These are phyloP conservation scores for Tenthredo notha DNA, from an alignment of 2,888 invertebrate genomes.

Conservation along the genomic window DNA sequence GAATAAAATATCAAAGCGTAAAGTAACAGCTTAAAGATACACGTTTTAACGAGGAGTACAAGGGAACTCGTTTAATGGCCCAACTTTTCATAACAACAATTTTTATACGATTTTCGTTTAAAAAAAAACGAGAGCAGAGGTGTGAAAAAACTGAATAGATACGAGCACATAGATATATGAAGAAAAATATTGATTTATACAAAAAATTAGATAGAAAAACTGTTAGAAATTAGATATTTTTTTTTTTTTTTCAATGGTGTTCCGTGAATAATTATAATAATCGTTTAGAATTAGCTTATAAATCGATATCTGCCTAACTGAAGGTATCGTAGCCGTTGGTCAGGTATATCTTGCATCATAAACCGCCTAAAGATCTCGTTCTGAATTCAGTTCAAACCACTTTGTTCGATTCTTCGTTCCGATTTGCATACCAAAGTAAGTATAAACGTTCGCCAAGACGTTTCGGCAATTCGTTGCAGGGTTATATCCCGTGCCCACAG, in stretches of 20 bases:
- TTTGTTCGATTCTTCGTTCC: conserved; percentile 29
- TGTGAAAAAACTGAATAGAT: background rate
- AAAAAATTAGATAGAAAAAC: background rate
- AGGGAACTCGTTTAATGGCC: background rate
- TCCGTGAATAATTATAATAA: background rate
- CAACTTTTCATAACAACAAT: background rate
- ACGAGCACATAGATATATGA: no score
- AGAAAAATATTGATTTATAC: no score
- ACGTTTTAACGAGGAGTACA: conserved; percentile 27
- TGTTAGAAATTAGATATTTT: background rate
- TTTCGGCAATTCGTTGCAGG: conserved; percentile 5
- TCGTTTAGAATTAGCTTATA: conserved; percentile 57
- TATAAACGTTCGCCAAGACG: conserved; percentile 23
- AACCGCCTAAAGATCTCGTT: conserved; percentile 21
- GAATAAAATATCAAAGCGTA: conserved; percentile 65
- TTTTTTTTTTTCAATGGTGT: background rate
- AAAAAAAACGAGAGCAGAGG: background rate
- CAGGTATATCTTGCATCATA: background rate
- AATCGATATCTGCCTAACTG: conserved; percentile 59
- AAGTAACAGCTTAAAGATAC: conserved; percentile 36
- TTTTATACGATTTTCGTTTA: background rate
- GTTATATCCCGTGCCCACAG: background rate
- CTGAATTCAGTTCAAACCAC: conserved; percentile 40
- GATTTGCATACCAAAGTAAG: conserved; percentile 23
- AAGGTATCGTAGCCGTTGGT: conserved; percentile 10